These are phyloP conservation scores for Trichacis sp. DNA, from an alignment of 2,888 invertebrate genomes.

Conservation along the genomic window DNA sequence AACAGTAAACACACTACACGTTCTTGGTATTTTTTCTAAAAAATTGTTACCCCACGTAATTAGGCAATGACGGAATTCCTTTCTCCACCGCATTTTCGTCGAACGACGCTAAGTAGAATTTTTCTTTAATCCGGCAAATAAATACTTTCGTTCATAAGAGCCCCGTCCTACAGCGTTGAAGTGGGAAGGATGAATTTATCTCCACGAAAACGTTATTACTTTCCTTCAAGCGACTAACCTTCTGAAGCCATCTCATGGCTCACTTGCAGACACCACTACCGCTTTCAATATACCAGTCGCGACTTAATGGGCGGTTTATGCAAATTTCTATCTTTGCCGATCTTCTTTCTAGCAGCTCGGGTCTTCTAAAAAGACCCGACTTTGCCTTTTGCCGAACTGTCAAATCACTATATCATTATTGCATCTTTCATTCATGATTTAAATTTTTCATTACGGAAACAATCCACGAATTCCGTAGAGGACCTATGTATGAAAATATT, in stretches of 20 bases:
- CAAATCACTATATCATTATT: conserved; percentile 36
- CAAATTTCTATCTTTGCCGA: conserved; percentile 54
- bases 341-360: conserved; percentile 36
- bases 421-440: conserved; percentile 15
- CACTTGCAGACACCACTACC: conserved; percentile 53
- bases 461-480: no score
- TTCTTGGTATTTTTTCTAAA: no score
- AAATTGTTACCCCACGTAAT: no score
- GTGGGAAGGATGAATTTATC: conserved; percentile 41
- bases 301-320: conserved; percentile 62
- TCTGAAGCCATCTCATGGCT: conserved; percentile 46
- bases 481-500: no score
- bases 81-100: no score
- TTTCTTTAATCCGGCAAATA: conserved; percentile 8
- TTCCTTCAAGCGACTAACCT: conserved; percentile 55
- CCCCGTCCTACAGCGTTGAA: conserved; percentile 26
- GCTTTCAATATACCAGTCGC: conserved; percentile 59
- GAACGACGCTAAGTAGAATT: no score
- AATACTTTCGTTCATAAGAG: conserved; percentile 27
- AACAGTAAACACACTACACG: no score
- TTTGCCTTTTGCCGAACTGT: conserved; percentile 33
- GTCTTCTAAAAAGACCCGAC: conserved; percentile 36
- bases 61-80: no score
- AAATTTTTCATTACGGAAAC: no score
- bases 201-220: conserved; percentile 57